phyloP scores from a whole-genome alignment of 2,888 invertebrate species.

The Leptopilina drosophilae region DNA sequence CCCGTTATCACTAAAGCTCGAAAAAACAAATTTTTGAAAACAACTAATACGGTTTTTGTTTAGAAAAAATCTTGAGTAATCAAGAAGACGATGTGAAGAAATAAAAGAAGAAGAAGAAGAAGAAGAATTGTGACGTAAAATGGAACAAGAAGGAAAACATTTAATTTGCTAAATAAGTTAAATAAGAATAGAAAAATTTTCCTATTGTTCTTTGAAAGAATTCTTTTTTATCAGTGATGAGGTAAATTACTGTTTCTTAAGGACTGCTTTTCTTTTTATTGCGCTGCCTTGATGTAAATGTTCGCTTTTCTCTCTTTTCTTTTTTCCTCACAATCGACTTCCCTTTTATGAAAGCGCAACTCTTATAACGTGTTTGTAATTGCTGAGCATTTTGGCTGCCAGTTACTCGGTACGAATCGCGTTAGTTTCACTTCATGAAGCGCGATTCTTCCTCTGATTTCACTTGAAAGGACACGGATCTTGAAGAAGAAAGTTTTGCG shows the following conservation, averaged over 20 bases:
- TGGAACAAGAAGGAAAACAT: too few relatives aligned
- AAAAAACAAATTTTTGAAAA: too few relatives aligned
- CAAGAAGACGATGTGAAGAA: too few relatives aligned
- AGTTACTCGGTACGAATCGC: conserved; percentile 29
- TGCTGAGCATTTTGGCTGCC: conserved; percentile 42
- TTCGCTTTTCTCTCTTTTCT: conserved; percentile 9
- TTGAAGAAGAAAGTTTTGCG: neutral
- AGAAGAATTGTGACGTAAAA: too few relatives aligned
- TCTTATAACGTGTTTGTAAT: conserved; percentile 41
- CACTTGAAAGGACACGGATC: conserved; percentile 22
- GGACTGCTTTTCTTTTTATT: neutral
- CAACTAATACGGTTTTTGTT: too few relatives aligned
- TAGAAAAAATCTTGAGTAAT: too few relatives aligned
- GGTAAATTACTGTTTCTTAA: conserved; percentile 65
- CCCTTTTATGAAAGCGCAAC: conserved; percentile 15
- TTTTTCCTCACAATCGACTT: neutral
- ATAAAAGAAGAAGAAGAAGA: too few relatives aligned
- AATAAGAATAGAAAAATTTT: conserved; percentile 28
- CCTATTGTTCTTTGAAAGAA: conserved; percentile 62
- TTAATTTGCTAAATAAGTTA: too few relatives aligned
- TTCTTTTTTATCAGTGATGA: conserved; percentile 68
- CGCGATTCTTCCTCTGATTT: conserved; percentile 12
- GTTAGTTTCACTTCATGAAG: conserved; percentile 18
- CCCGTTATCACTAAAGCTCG: too few relatives aligned
- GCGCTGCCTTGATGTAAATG: neutral